Base-by-base conservation (phyloP, 2,113 vertebrate genomes). In the Thamnaconus septentrionalis region DNA sequence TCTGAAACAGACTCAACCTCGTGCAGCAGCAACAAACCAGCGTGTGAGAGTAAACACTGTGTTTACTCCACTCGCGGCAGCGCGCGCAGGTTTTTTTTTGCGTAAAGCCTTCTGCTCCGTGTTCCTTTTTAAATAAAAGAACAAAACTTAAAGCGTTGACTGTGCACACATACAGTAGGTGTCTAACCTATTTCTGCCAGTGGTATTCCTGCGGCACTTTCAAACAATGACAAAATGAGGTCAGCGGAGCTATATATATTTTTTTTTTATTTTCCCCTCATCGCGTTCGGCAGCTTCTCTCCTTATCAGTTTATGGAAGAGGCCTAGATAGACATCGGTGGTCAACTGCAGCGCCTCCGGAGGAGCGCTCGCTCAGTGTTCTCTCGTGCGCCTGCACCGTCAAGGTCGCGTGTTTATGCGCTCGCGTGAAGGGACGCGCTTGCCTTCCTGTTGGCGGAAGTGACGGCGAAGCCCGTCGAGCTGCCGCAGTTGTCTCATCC, bases 391-490 rank as follows among this genome's bases (percentile, higher is more conserved):
- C 18, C 18, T 31, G 18, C 18, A 31, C 18, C 12, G 42, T 45
- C 53, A 69, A 74, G 59, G 78, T 76, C 51, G 44, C 46, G 58
- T 58, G 56, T 56, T 41, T 7, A 7, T 52, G 41, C 46, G 40
- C 66, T 18, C 42, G 62, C 18, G 44, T 61, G 59, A 53, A 54
- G 58, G 41, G 18, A 56, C 44, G 54, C 51, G 40, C 61, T 60
- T 67, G 44, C 73, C 5, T 31, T 4, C n/a, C 56, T 69, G 1
- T 64, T 40, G 56, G n/a, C 7, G 6, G 59, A 31, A 12, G 1
- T 1, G 1, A 18, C 18, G 18, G 18, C 18, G 18, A 31, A 31
- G 18, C 18, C 18, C 18, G 18, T 2, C 41, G 62, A 66, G 68
- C 51, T 59, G 56, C 18, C 56, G 55, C 54, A 50, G 61, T 59